Evolutionary conservation across 2,113 vertebrate genomes (phyloP).

Genomic region (Girardinichthys multiradiatus): DNA sequence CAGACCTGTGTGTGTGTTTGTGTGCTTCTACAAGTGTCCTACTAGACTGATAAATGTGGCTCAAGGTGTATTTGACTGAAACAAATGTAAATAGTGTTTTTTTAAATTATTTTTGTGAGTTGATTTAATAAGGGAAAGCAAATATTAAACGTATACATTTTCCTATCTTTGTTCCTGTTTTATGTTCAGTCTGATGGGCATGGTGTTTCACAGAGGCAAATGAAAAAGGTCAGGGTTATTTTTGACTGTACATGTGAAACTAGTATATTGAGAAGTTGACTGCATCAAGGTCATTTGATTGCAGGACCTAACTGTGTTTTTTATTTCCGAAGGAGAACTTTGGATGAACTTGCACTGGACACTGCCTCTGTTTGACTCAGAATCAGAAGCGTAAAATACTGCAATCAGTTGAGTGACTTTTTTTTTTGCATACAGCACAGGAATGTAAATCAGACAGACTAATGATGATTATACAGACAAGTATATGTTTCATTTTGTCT

Average conservation of each 20-base stretch:
- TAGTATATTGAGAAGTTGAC: neutral
- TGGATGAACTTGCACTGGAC: too few species aligned
- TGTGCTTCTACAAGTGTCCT: constrained; percentile 11
- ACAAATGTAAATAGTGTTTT: neutral
- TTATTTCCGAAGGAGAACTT: too few species aligned
- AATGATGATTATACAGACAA: too few species aligned
- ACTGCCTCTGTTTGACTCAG: too few species aligned
- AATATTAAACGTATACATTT: neutral
- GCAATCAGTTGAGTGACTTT: too few species aligned
- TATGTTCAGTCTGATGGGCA: too few species aligned
- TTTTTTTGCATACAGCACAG: too few species aligned
- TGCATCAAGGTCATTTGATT: neutral
- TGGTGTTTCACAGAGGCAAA: too few species aligned
- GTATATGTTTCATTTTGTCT: too few species aligned
- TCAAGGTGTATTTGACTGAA: neutral
- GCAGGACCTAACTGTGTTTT: too few species aligned
- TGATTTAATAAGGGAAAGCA: neutral
- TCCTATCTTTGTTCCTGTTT: neutral
- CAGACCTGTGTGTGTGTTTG: constrained; percentile 10
- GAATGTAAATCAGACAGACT: too few species aligned
- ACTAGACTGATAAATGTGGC: neutral
- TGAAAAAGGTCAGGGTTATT: neutral
- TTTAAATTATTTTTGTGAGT: neutral
- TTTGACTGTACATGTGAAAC: neutral
- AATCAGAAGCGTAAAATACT: too few species aligned